phyloP scores from a whole-genome alignment of 2,888 invertebrate genomes.

The Cryptus viduatorius region DNA sequence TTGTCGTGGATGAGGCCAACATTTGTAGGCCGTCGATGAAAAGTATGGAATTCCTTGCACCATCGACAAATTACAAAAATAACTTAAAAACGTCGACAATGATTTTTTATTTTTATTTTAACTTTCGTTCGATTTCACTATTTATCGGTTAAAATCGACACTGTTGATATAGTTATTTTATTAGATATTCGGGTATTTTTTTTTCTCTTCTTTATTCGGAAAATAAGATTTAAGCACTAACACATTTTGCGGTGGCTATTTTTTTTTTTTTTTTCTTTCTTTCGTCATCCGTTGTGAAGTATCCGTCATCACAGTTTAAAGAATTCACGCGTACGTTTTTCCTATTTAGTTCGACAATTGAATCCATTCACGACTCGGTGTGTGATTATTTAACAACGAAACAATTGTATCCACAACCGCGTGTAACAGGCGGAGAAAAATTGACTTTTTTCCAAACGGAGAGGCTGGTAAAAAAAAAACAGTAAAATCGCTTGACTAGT shows the following conservation, averaged over 20 bases:
- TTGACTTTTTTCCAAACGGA: slow-evolving; percentile 55
- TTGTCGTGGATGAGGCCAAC: slow-evolving; percentile 30
- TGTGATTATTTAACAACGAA: slow-evolving; percentile 39
- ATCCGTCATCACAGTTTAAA: slow-evolving; percentile 78
- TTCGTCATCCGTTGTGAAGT: slow-evolving; percentile 36
- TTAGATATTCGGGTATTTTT: slow-evolving; percentile 29
- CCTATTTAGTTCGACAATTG: slow-evolving; percentile 57
- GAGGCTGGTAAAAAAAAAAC: slow-evolving; percentile 73
- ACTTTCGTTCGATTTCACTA: slow-evolving; percentile 1
- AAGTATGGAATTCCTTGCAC: neutral
- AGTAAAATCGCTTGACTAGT: slow-evolving; percentile 84
- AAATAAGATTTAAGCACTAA: slow-evolving; percentile 52
- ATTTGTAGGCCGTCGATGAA: slow-evolving; percentile 10
- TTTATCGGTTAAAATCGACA: slow-evolving; percentile 40
- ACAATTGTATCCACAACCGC: slow-evolving; percentile 45
- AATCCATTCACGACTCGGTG: slow-evolving; percentile 52
- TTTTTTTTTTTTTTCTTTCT: slow-evolving; percentile 24
- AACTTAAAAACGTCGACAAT: slow-evolving; percentile 1
- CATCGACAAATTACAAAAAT: neutral
- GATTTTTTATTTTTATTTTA: neutral
- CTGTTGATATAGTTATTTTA: slow-evolving; percentile 53
- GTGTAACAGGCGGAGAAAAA: slow-evolving; percentile 14
- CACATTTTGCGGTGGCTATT: slow-evolving; percentile 67
- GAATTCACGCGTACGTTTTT: slow-evolving; percentile 70
- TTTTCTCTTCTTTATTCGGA: neutral